Evolutionary conservation across 2,113 vertebrate species (phyloP).

Genomic region (Pavo muticus): DNA sequence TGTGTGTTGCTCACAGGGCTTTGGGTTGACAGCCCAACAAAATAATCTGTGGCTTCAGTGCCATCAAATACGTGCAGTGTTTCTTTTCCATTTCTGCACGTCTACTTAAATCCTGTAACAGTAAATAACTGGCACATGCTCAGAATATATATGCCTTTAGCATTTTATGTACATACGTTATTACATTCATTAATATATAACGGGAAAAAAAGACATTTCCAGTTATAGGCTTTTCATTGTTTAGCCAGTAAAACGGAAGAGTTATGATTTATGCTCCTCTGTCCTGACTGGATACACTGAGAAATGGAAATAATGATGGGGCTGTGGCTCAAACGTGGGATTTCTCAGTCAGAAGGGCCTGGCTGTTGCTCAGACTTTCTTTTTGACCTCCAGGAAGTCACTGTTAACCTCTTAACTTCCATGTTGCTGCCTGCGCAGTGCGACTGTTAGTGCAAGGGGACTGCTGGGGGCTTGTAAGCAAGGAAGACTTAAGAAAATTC

Average conservation of each 20-base stretch:
- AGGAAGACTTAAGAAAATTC: not conserved
- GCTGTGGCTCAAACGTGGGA: conserved; percentile 29
- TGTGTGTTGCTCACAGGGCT: not conserved
- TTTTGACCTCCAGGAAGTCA: not conserved
- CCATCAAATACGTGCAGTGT: not conserved
- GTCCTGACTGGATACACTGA: not conserved
- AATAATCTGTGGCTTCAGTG: not conserved
- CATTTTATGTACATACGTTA: not conserved
- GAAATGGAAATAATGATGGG: conserved; percentile 63
- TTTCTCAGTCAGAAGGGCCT: conserved; percentile 38
- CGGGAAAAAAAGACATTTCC: not conserved
- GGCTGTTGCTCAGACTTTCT: conserved; percentile 19
- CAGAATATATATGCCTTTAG: not conserved
- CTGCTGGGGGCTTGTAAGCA: not conserved
- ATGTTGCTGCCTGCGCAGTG: not conserved
- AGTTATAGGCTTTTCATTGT: not conserved
- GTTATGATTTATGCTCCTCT: conserved; percentile 13
- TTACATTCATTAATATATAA: not conserved
- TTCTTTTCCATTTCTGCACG: not conserved
- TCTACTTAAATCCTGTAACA: not conserved
- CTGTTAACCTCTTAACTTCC: conserved; percentile 35
- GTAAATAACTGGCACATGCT: not conserved
- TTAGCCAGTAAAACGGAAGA: conserved; percentile 13
- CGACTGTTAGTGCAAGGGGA: not conserved
- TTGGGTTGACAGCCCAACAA: not conserved